Base-by-base conservation (phyloP, 1,140 invertebrate genomes). In the Lerema accius region DNA sequence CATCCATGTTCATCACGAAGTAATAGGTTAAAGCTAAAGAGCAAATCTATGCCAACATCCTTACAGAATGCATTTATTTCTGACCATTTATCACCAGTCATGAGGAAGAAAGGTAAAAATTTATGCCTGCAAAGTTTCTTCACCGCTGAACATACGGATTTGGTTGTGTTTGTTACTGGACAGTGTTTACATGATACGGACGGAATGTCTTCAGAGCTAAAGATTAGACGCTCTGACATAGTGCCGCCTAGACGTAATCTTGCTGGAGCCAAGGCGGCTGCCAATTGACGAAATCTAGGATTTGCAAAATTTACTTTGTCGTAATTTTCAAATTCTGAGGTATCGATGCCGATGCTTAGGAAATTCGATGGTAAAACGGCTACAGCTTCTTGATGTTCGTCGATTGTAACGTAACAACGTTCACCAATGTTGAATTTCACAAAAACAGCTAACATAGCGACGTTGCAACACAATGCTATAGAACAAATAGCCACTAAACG, bases 21-120 rank as follows among this genome's bases (percentile, higher is more conserved):
- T 17, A 96, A 84, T 9, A 92, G 91, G 83, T 96, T 96, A 9
- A 96, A 85, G 77, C 94, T 93, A 84, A 95, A 96, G 19, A 96
- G 84, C 64, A 95, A 90, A 70, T 92, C 90, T 37, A 93, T 78
- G 26, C 91, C 80, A 1, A 92, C 86, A 17, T 89, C 79, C 60
- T 79, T 71, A 17, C 92, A 89, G 73, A 96, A 95, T 40, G 92
- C 73, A 68, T 95, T 94, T n/a, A 96, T 76, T 69, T 91, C 67
- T 26, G 87, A 84, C 92, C 92, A 94, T 69, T 93, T 90, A 3
- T 71, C 71, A 58, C 90, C 89, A 50, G 82, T 84, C 81, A 93
- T 82, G 3, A 88, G 79, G 65, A 92, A 92, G 69, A 91, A 92
- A 17, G 89, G 90, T 13, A 88, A 66, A 65, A 84, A 76, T 67